These are phyloP conservation scores for Mimachlamys varia DNA, from an alignment of 2,888 invertebrate genomes.

Conservation along the genomic window DNA sequence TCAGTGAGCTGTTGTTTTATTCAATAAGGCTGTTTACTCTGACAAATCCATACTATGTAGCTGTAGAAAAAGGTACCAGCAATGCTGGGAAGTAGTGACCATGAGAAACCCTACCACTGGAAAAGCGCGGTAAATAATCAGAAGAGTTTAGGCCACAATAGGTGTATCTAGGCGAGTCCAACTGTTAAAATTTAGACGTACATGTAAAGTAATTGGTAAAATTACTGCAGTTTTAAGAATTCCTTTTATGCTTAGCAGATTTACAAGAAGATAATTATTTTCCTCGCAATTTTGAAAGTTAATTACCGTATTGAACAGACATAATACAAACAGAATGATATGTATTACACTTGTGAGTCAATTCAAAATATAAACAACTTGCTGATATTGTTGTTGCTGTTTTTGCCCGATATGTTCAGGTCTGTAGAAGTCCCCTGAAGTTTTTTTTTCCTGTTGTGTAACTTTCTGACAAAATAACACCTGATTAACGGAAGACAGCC, in stretches of 20 bases:
- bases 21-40: neutral
- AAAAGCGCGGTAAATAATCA: neutral
- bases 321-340: neutral
- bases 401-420: neutral
- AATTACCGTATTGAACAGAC: neutral
- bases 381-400: neutral
- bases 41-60: neutral
- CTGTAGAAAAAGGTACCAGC: constrained; percentile 2
- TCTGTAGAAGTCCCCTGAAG: neutral
- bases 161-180: neutral
- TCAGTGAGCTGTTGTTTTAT: neutral
- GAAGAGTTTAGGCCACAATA: neutral
- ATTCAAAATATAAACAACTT: neutral
- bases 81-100: too few relatives aligned
- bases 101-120: neutral
- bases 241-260: neutral
- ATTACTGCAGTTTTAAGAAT: neutral
- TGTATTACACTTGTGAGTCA: neutral
- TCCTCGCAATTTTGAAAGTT: neutral
- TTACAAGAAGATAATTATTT: neutral
- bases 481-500: neutral
- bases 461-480: neutral
- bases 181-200: neutral
- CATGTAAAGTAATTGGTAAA: neutral
- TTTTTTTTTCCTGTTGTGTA: neutral